A percentile compares a stretch with the other conserved stretches of the same genome.
Conservation (phyloP, 2,797 vertebrate genomes). For the Acomys russatus region DNA sequence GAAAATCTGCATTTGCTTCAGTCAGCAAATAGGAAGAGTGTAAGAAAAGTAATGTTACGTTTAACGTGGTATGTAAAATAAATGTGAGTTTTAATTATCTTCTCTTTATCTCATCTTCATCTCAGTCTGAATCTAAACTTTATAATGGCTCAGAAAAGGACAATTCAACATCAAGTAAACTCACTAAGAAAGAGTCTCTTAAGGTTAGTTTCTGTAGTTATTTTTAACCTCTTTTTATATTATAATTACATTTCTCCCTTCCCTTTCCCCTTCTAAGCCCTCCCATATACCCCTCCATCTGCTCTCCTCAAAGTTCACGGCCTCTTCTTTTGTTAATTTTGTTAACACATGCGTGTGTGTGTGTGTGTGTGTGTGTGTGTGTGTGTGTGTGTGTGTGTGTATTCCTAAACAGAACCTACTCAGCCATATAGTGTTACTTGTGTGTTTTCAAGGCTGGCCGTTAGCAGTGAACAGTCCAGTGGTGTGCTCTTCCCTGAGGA, state of each 20-base stretch:
- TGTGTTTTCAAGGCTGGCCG: background rate
- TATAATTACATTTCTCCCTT: background rate
- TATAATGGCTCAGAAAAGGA: slow-evolving; percentile 99
- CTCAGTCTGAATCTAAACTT: slow-evolving; percentile 98
- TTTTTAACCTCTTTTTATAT: background rate
- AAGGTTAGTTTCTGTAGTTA: slow-evolving; percentile 92
- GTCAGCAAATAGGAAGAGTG: slow-evolving; percentile 45
- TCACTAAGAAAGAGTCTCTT: slow-evolving; percentile 99
- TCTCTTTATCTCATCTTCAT: slow-evolving; percentile 75
- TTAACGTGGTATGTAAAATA: slow-evolving; percentile 42
- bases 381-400: background rate
- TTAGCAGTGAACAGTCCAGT: background rate
- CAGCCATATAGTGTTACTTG: background rate
- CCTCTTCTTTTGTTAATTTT: background rate
- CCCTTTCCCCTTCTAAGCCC: background rate
- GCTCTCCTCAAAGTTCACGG: background rate
- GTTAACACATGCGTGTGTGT: background rate
- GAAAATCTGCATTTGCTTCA: slow-evolving; percentile 51
- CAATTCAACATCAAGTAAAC: slow-evolving; percentile 95
- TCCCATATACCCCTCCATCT: background rate
- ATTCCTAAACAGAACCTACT: background rate
- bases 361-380: background rate
- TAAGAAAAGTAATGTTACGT: slow-evolving; percentile 27
- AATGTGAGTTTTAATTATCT: slow-evolving; percentile 27
- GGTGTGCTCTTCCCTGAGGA: background rate